Evolutionary conservation across 2,113 vertebrate genomes (phyloP).

Genomic region (Pseudolaguvia tuberculata): DNA sequence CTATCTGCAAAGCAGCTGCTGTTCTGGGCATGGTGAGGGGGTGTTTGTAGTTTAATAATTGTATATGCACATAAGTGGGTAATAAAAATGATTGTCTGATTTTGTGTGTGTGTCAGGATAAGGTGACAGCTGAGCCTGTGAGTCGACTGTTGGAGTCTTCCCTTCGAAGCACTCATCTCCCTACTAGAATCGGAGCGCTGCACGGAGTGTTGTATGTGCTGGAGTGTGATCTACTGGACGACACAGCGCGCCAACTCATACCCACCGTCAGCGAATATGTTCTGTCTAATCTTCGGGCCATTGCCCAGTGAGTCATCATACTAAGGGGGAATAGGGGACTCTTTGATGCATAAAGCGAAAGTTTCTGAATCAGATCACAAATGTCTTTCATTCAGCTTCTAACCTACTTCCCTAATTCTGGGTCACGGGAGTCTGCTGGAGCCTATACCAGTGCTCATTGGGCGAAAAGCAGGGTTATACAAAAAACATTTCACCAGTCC

Average conservation of each 20-base stretch:
- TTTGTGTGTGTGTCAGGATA: constrained; percentile 72
- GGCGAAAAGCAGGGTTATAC: too few relatives aligned
- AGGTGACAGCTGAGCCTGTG: constrained; percentile 87
- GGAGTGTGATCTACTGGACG: constrained; percentile 93
- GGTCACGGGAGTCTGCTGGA: too few relatives aligned
- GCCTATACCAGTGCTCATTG: too few relatives aligned
- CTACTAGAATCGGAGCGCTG: constrained; percentile 87
- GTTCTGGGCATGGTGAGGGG: constrained; percentile 92
- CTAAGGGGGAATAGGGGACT: neutral
- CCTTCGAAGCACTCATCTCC: constrained; percentile 87
- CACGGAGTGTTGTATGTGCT: constrained; percentile 91
- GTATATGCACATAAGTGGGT: neutral
- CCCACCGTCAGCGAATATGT: constrained; percentile 87
- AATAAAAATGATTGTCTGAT: too few relatives aligned
- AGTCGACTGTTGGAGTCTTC: constrained; percentile 88
- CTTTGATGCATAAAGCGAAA: too few relatives aligned
- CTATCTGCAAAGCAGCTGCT: constrained; percentile 93
- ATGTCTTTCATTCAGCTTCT: too few relatives aligned
- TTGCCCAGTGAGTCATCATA: constrained; percentile 79
- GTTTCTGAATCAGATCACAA: too few relatives aligned
- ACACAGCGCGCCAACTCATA: constrained; percentile 90
- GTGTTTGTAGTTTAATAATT: neutral
- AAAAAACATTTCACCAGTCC: too few relatives aligned
- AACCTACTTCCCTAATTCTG: too few relatives aligned
- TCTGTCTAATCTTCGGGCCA: constrained; percentile 81